Conservation (phyloP, 2,888 invertebrate species). For the Aplocera efformata region DNA sequence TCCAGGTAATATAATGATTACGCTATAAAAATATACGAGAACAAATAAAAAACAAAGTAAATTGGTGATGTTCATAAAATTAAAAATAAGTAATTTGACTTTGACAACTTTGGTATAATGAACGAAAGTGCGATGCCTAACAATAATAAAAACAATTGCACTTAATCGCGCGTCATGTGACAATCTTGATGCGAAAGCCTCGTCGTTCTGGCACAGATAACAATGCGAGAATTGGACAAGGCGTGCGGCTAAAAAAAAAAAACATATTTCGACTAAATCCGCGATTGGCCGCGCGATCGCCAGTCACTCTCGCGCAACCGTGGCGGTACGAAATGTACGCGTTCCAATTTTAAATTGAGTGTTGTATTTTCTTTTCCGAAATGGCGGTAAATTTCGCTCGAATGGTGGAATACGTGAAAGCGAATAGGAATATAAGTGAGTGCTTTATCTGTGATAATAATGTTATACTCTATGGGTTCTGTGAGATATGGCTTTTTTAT, state of each 20-base stretch:
- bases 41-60: no score
- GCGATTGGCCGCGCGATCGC: constrained; percentile 30
- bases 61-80: no score
- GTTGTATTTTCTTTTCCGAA: constrained; percentile 28
- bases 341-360: constrained; percentile 29
- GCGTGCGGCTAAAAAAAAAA: constrained; percentile 29
- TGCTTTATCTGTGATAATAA: constrained; percentile 30
- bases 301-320: constrained; percentile 56
- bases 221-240: neutral
- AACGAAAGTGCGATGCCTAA: no score
- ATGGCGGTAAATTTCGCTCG: constrained; percentile 47
- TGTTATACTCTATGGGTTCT: constrained; percentile 11
- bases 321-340: constrained; percentile 44
- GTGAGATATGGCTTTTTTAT: constrained; percentile 4
- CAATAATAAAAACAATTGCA: no score
- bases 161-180: constrained; percentile 21
- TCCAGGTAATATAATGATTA: no score
- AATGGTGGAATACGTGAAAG: constrained; percentile 44
- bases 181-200: no score
- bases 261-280: constrained; percentile 35
- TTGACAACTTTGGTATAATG: no score
- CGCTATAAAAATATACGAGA: no score
- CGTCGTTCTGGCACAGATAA: neutral
- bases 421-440: constrained; percentile 54
- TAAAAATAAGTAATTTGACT: no score